These are phyloP conservation scores for Darevskia mixta DNA, from an alignment of 2,797 vertebrate genomes.

Conservation along the genomic window DNA sequence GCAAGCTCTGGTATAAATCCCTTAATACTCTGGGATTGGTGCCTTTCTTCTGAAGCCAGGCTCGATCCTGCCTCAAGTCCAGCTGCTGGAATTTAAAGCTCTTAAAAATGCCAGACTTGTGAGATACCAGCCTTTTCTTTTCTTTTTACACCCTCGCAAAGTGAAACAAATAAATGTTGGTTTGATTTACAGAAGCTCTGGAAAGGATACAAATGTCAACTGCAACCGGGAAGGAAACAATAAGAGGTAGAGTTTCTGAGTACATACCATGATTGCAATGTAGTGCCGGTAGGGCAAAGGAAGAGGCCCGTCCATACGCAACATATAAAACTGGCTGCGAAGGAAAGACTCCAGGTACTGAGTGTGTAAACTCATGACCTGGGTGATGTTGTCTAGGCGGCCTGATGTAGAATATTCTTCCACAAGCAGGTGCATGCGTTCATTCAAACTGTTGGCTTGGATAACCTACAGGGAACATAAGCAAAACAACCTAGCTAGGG, in stretches of 20 bases:
- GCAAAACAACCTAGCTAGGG: constrained; percentile 9
- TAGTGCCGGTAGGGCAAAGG: constrained; percentile 87
- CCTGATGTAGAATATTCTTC: constrained; percentile 86
- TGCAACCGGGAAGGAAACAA: neutral
- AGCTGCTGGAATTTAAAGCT: neutral
- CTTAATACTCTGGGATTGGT: neutral
- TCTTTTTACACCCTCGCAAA: neutral
- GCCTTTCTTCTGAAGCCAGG: neutral
- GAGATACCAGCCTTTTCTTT: neutral
- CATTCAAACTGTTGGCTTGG: constrained; percentile 82
- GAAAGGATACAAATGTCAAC: neutral
- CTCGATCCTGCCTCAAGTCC: neutral
- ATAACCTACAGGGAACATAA: constrained; percentile 76
- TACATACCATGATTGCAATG: constrained; percentile 86
- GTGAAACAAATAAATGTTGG: neutral
- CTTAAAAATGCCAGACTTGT: neutral
- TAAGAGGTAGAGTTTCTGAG: fast-evolving
- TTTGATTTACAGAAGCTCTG: neutral
- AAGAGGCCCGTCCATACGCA: constrained; percentile 87
- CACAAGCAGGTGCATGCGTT: constrained; percentile 83
- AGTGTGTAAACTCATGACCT: constrained; percentile 86
- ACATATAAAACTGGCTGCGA: constrained; percentile 87
- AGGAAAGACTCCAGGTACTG: constrained; percentile 88
- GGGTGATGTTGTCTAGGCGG: constrained; percentile 85
- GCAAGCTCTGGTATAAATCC: neutral